Percentiles rank a stretch among this genome's conserved stretches.
Conservation (phyloP, 1,140 invertebrate genomes). For the Agraylea sexmaculata region DNA sequence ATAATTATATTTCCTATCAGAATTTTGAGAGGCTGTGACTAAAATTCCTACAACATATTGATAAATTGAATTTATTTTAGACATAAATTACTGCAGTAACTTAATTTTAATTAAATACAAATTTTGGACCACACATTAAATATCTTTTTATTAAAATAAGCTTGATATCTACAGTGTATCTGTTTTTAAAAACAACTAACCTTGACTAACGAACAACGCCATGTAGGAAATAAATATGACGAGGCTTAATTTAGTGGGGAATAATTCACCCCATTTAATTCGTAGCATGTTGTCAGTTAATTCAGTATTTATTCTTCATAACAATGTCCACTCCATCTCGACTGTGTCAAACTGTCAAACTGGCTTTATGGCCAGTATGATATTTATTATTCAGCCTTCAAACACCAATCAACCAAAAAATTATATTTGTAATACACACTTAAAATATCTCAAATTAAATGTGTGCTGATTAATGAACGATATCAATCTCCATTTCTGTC, state of each 20-base stretch:
- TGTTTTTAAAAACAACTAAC: conserved; percentile 32
- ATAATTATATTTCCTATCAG: conserved; percentile 71
- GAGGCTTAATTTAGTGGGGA: conserved; percentile 66
- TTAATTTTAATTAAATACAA: conserved; percentile 8
- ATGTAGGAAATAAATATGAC: conserved; percentile 76
- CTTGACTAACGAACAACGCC: conserved; percentile 69
- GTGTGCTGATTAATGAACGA: too few species aligned
- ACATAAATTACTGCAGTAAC: background rate
- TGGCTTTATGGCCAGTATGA: too few species aligned
- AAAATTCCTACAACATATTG: conserved; percentile 62
- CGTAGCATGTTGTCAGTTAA: conserved; percentile 13
- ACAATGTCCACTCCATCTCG: too few species aligned
- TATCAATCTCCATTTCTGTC: too few species aligned
- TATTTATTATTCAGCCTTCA: too few species aligned
- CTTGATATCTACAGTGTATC: background rate
- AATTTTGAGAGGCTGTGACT: conserved; percentile 77
- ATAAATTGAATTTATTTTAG: conserved; percentile 1
- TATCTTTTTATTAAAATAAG: conserved; percentile 11
- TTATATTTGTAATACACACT: too few species aligned
- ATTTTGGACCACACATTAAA: too few species aligned
- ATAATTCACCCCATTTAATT: conserved; percentile 56
- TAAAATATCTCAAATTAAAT: too few species aligned
- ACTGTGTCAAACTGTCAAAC: too few species aligned
- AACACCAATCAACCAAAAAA: too few species aligned
- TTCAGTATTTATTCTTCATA: too few species aligned